Evolutionary conservation across 2,888 invertebrate species (phyloP).

Genomic region (Limnephilus auricula): DNA sequence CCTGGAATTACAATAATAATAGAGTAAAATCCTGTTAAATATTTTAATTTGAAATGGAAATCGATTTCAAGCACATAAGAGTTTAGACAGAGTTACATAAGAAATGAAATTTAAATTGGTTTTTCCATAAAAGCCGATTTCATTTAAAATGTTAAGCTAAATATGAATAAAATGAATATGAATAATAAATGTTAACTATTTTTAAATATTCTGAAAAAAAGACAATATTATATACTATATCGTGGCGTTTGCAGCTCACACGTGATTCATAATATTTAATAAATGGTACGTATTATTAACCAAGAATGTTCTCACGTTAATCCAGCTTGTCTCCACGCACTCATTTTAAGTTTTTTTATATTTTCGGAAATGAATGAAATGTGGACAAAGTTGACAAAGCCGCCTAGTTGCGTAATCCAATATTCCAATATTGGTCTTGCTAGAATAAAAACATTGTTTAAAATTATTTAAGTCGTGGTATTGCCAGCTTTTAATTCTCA

Average conservation of each 20-base stretch:
- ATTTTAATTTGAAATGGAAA: not conserved
- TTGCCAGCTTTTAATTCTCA: not conserved
- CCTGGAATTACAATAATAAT: not conserved
- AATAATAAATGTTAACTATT: not conserved
- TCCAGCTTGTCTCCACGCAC: conserved; percentile 90
- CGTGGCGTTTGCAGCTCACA: not conserved
- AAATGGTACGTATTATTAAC: not conserved
- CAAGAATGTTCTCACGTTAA: conserved; percentile 82
- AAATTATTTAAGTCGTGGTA: not conserved
- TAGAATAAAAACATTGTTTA: too few species aligned
- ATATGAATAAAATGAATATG: not conserved
- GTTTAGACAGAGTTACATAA: not conserved
- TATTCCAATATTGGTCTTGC: not conserved
- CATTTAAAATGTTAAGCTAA: not conserved
- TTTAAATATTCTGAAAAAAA: not conserved
- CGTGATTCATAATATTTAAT: not conserved
- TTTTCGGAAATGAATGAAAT: not conserved
- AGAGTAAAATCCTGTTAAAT: not conserved
- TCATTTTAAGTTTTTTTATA: conserved; percentile 76
- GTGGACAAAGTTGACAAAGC: not conserved
- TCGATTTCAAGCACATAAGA: not conserved
- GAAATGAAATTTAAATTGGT: not conserved
- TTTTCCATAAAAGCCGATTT: not conserved
- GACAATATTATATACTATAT: not conserved
- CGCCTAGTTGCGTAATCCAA: not conserved